A percentile compares a stretch with the other conserved stretches of the same genome.
These are phyloP conservation scores for Candoia aspera DNA, from an alignment of 2,113 vertebrate species.

Conservation along the genomic window DNA sequence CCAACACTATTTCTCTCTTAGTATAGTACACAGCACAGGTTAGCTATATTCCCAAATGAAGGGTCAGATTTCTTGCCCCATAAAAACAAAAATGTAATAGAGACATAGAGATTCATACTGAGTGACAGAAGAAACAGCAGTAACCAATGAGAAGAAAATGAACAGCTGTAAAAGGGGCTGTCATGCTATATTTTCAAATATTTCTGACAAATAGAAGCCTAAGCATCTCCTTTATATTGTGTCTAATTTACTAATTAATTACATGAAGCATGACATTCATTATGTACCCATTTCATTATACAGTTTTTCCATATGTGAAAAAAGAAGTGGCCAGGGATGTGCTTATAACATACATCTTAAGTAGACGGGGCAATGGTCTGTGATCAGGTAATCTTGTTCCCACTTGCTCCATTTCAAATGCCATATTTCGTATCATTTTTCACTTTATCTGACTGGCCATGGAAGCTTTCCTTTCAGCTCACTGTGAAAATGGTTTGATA, in stretches of 20 bases:
- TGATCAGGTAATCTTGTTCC: background rate
- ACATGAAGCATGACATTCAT: background rate
- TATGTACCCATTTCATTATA: background rate
- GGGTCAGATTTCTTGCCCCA: slow-evolving; percentile 35
- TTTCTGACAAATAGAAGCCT: slow-evolving; percentile 21
- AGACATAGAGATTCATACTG: slow-evolving; percentile 22
- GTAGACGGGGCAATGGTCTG: background rate
- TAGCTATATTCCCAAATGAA: slow-evolving; percentile 23
- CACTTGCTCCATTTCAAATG: background rate
- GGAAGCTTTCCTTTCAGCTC: background rate
- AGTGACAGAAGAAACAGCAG: slow-evolving; percentile 37
- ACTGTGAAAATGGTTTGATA: background rate
- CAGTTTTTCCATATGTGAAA: background rate
- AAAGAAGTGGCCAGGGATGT: background rate
- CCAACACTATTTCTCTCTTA: slow-evolving; percentile 16
- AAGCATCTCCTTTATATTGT: slow-evolving; percentile 12
- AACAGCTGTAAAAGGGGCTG: slow-evolving; percentile 17
- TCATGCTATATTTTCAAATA: slow-evolving; percentile 40
- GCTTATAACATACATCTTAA: background rate
- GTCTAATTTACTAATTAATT: slow-evolving; percentile 12
- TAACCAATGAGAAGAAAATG: slow-evolving; percentile 12
- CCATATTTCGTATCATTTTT: background rate
- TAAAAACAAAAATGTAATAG: background rate
- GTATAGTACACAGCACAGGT: slow-evolving; percentile 19
- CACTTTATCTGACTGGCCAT: background rate